phyloP scores from a whole-genome alignment of 2,888 invertebrate genomes.

The Phaonia tiefii region DNA sequence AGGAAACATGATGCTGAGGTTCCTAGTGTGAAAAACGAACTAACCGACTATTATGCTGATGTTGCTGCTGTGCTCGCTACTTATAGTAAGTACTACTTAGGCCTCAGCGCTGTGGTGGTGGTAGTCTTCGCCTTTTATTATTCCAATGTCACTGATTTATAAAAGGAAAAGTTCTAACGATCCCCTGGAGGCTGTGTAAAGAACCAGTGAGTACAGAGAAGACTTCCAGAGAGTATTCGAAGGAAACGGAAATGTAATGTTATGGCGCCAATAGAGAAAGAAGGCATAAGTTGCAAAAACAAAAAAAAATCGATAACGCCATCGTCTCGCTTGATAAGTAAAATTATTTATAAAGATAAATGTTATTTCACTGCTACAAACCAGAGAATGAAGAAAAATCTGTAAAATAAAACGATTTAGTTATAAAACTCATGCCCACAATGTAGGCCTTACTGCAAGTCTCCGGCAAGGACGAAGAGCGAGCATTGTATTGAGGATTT shows the following conservation, averaged over 20 bases:
- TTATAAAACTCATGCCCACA: no score
- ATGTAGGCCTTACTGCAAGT: no score
- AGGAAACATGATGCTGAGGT: background rate
- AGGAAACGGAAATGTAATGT: conserved; percentile 14
- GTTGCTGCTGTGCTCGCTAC: background rate
- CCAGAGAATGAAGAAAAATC: no score
- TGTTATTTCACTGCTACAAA: no score
- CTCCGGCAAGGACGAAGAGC: no score
- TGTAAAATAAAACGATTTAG: no score
- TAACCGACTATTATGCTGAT: conserved; percentile 8
- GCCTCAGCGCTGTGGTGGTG: background rate
- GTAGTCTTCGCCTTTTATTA: background rate
- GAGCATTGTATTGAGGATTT: background rate
- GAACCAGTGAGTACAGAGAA: background rate
- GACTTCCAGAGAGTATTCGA: background rate
- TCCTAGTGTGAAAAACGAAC: background rate
- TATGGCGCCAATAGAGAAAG: conserved; percentile 26
- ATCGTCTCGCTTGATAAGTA: background rate
- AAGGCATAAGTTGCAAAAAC: no score
- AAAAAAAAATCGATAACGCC: no score
- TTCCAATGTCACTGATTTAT: conserved; percentile 18
- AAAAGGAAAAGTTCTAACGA: conserved; percentile 1
- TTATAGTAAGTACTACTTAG: background rate
- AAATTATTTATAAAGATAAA: conserved; percentile 20
- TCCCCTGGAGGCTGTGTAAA: background rate